Conservation (phyloP, 2,797 vertebrate genomes). For the Brachymystax lenok region DNA sequence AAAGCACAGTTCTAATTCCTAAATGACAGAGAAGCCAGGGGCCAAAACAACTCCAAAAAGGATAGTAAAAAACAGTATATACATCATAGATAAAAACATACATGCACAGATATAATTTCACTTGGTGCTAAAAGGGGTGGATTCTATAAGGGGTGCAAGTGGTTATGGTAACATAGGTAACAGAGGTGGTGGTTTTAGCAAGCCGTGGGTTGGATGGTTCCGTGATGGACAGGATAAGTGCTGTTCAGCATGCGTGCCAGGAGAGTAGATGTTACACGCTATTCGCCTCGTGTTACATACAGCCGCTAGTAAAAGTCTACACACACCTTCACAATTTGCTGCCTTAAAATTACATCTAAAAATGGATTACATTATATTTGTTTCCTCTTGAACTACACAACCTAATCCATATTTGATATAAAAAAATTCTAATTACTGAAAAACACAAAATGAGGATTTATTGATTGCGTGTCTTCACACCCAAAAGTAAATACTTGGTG, state of each 20-base stretch:
- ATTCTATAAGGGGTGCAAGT: constrained; percentile 36
- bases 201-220: constrained; percentile 19
- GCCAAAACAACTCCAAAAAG: constrained; percentile 63
- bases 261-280: constrained; percentile 51
- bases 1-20: constrained; percentile 27
- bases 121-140: constrained; percentile 51
- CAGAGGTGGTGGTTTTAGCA: constrained; percentile 28
- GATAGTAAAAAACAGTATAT: constrained; percentile 63
- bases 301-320: no score
- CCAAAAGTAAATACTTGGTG: no score
- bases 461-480: no score
- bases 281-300: constrained; percentile 46
- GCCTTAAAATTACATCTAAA: no score
- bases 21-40: constrained; percentile 58
- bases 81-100: constrained; percentile 69
- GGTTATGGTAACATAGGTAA: constrained; percentile 23
- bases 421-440: accelerated
- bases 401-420: no score
- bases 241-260: constrained; percentile 73
- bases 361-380: no score
- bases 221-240: constrained; percentile 72
- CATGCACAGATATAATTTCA: constrained; percentile 71
- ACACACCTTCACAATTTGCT: no score
- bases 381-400: no score
- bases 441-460: no score